Percentiles rank a stretch among this genome's conserved stretches.
Evolutionary conservation across 1,140 invertebrate species (phyloP).

Genomic region (Tetraneura akinire): DNA sequence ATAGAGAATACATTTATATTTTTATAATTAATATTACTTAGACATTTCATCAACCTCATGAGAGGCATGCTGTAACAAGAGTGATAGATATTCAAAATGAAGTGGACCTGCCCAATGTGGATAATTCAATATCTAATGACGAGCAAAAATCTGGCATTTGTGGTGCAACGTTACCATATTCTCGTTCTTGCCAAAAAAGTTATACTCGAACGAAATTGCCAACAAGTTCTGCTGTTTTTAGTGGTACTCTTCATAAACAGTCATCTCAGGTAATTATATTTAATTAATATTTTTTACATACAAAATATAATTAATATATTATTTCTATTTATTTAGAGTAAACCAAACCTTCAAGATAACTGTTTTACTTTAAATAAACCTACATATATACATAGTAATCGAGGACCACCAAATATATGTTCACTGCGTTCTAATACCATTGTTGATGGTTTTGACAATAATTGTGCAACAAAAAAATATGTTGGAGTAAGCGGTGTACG

Average conservation of each 20-base stretch:
- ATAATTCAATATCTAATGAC: constrained; percentile 1
- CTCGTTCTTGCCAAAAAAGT: constrained; percentile 43
- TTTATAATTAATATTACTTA: background rate
- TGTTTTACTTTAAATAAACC: constrained; percentile 41
- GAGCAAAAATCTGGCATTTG: constrained; percentile 11
- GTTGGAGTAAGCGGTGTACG: constrained; percentile 51
- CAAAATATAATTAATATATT: no score
- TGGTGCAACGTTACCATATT: constrained; percentile 36
- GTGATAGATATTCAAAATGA: constrained; percentile 40
- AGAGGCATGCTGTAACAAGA: constrained; percentile 15
- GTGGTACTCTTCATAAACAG: constrained; percentile 39
- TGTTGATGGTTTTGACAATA: constrained; percentile 40
- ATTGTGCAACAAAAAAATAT: constrained; percentile 38
- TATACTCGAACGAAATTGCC: constrained; percentile 34
- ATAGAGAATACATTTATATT: no score
- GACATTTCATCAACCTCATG: constrained; percentile 46
- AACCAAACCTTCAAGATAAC: constrained; percentile 39
- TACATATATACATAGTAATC: constrained; percentile 34
- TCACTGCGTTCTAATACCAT: constrained; percentile 37
- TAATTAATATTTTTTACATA: no score
- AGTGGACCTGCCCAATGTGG: constrained; percentile 19
- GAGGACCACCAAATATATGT: constrained; percentile 21
- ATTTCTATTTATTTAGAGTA: constrained; percentile 26
- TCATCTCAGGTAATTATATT: constrained; percentile 11
- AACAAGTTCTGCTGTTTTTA: background rate